These are phyloP conservation scores for Lycocerus yunnanus DNA, from an alignment of 2,888 invertebrate species.

Conservation along the genomic window DNA sequence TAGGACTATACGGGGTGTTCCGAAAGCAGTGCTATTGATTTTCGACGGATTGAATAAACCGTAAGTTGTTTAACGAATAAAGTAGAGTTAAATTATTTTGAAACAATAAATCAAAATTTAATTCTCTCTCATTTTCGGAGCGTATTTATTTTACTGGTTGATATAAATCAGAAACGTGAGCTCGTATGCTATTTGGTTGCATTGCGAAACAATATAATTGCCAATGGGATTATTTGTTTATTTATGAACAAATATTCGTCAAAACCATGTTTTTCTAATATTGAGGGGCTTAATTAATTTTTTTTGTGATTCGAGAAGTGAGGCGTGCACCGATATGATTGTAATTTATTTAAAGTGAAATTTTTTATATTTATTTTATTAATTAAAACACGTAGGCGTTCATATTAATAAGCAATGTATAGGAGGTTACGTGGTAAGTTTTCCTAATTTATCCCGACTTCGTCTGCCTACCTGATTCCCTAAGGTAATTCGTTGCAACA, in stretches of 20 bases:
- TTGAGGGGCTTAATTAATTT: neutral
- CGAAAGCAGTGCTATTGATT: neutral
- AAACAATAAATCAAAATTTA: slow-evolving; percentile 21
- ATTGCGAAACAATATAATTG: slow-evolving; percentile 25
- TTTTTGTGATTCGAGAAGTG: neutral
- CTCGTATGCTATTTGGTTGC: slow-evolving; percentile 2
- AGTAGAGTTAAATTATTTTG: neutral
- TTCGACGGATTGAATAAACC: neutral
- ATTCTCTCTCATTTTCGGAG: slow-evolving; percentile 14
- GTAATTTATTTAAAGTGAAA: neutral
- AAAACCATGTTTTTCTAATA: neutral
- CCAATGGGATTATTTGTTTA: slow-evolving; percentile 22
- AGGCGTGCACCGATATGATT: neutral
- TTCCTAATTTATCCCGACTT: slow-evolving; percentile 17
- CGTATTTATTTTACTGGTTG: slow-evolving; percentile 20
- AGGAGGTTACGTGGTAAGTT: slow-evolving; percentile 21
- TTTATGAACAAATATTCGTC: slow-evolving; percentile 26
- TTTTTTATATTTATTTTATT: neutral
- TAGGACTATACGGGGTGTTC: neutral
- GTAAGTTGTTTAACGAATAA: neutral
- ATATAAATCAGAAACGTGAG: slow-evolving; percentile 23
- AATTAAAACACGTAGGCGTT: neutral
- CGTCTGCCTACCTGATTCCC: slow-evolving; percentile 23
- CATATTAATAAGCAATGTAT: neutral
- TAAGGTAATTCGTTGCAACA: slow-evolving; percentile 24